Evolutionary conservation across 2,888 invertebrate species (phyloP).

Genomic region (Hololepta plana): DNA sequence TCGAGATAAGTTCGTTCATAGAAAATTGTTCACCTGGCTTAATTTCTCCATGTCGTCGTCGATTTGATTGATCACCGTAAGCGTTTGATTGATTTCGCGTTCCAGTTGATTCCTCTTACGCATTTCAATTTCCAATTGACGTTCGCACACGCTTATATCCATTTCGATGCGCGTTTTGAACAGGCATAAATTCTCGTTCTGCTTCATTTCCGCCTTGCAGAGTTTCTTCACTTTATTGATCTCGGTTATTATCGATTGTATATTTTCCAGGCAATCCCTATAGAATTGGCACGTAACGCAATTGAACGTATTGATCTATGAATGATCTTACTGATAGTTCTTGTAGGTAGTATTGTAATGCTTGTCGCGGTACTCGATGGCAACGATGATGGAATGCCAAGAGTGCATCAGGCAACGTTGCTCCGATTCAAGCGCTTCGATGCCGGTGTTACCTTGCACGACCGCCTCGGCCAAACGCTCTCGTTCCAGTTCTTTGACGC

Average conservation of each 20-base stretch:
- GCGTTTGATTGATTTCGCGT: constrained; percentile 32
- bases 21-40: constrained; percentile 1
- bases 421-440: constrained; percentile 52
- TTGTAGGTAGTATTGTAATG: constrained; percentile 40
- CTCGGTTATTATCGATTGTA: constrained; percentile 25
- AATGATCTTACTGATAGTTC: constrained; percentile 34
- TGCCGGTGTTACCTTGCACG: constrained; percentile 50
- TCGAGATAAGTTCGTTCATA: neutral
- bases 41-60: constrained; percentile 30
- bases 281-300: too few relatives aligned
- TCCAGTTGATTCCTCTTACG: constrained; percentile 33
- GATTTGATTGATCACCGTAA: constrained; percentile 34
- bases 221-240: constrained; percentile 50
- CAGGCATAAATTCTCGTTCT: constrained; percentile 42
- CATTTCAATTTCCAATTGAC: constrained; percentile 32
- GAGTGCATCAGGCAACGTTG: constrained; percentile 48
- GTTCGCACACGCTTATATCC: constrained; percentile 32
- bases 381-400: constrained; percentile 57
- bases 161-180: constrained; percentile 37
- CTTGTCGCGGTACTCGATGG: constrained; percentile 49
- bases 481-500: constrained; percentile 44
- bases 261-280: too few relatives aligned
- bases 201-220: constrained; percentile 43
- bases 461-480: constrained; percentile 37
- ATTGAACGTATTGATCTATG: too few relatives aligned